Conservation (phyloP, 2,113 vertebrate species). For the Urocolius indicus region DNA sequence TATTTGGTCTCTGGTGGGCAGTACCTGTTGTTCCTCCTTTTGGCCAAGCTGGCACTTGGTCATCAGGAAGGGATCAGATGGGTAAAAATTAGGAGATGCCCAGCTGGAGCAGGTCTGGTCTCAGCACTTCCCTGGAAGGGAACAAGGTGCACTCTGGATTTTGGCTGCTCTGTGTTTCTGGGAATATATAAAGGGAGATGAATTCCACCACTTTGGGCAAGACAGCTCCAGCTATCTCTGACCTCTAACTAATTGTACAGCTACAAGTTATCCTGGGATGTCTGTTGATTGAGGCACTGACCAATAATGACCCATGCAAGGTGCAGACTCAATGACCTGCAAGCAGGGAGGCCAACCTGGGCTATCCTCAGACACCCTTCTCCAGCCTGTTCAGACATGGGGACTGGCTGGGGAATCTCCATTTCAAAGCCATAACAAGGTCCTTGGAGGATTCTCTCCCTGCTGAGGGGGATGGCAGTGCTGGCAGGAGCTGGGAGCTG, state of each 20-base stretch:
- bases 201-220: background rate
- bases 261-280: background rate
- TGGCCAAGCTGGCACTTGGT: background rate
- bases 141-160: background rate
- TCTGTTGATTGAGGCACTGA: background rate
- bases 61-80: background rate
- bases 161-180: background rate
- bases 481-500: background rate
- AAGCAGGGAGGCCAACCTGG: background rate
- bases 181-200: background rate
- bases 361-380: background rate
- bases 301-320: background rate
- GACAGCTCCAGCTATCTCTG: background rate
- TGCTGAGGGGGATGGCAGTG: rapidly evolving
- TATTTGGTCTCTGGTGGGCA: background rate
- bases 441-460: background rate
- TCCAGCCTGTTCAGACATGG: rapidly evolving
- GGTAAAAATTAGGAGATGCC: background rate
- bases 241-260: background rate
- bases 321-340: background rate
- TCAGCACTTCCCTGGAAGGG: too few relatives aligned
- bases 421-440: background rate
- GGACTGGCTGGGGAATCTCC: background rate
- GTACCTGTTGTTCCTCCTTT: background rate
- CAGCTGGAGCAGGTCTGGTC: background rate